Evolutionary conservation across 2,888 invertebrate genomes (phyloP), one percentile per base, ranked within the genome.

Genomic region (Aphidoletes aphidimyza): DNA sequence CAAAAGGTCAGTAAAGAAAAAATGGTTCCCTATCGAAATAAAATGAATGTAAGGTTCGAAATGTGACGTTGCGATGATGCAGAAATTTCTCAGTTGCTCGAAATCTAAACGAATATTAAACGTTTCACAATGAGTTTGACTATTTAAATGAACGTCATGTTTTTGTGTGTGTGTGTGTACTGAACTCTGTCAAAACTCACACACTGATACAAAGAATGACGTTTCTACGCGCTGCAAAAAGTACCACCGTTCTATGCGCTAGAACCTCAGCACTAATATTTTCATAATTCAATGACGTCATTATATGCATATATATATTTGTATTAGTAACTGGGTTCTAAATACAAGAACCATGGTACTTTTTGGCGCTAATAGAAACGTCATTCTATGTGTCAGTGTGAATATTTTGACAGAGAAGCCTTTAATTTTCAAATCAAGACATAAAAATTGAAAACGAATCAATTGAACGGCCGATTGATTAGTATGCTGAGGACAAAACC

Each of bases 371-470:
- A n/a, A n/a, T n/a, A n/a, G n/a, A n/a, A n/a, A n/a, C n/a, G n/a
- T 47, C 47, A 47, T 47, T 47, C 17, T 11, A n/a, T 47, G 8
- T 47, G 6, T 47, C 2, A 17, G 6, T 47, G 47, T 47, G 9
- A 3, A 19, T 47, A 9, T 47, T 30, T 69, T 14, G 9, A n/a
- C n/a, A n/a, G n/a, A n/a, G 19, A 36, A 37, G 37, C n/a, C 81
- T 81, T 37, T 37, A 81, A 81, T 81, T 81, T 37, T 81, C 81
- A 37, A 81, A 81, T 81, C 81, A 81, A 81, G 37, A 37, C 81
- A 37, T 81, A 37, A 17, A 81, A 81, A 78, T 78, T 78, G 78
- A 78, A 78, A 78, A 37, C 6, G 59, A 47, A 47, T 3, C 26
- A 59, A 59, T 59, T 59, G 3, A 3, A 2, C 37, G 37, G 26